Base-by-base conservation (phyloP, 1,140 invertebrate genomes). In the Drosophila lowei region DNA sequence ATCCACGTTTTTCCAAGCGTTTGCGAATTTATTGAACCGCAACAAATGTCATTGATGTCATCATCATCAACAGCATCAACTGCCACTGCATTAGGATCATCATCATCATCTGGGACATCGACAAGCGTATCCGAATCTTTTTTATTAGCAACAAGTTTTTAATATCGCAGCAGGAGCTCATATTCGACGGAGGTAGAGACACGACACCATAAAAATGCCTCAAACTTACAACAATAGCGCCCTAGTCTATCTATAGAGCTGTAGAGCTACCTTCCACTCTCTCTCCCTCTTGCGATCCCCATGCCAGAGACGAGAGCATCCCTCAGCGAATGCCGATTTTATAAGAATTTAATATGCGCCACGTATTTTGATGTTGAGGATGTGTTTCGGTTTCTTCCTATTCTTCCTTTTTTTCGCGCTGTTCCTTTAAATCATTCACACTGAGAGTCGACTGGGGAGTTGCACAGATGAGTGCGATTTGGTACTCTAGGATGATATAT, bases 121-220 rank as follows among this genome's bases (percentile, higher is more conserved):
- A 57, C 77, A 77, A 65, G 42, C 77, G 50, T 62, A 72, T 60
- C 66, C 77, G 53, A 47, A 59, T 78, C 62, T 78, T 38, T 86
- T 75, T 88, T 88, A 83, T 88, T 88, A 79, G 83, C 83, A 88
- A 88, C 83, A 88, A 88, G 83, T 88, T 88, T 85, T 85, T 88
- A 88, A 88, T 88, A 88, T 88, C 67, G 64, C 76, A 63, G 63
- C 73, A 61, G 52, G 80, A 79, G 80, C 73, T 77, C 68, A 53
- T 30, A 68, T 67, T 34, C 49, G 54, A 25, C 34, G 34, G 54
- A 50, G 72, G 55, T 38, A 38, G 55, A 11, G 21, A 65, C 56
- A 66, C 54, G 21, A 65, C 59, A 66, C 54, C 72, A 67, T 71
- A 66, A 77, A 81, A 80, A 73, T 63, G 52, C 68, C 53, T 73